Evolutionary conservation across 1,140 invertebrate genomes (phyloP), one percentile per base, ranked within the genome.

Genomic region (Drosophila burlai): DNA sequence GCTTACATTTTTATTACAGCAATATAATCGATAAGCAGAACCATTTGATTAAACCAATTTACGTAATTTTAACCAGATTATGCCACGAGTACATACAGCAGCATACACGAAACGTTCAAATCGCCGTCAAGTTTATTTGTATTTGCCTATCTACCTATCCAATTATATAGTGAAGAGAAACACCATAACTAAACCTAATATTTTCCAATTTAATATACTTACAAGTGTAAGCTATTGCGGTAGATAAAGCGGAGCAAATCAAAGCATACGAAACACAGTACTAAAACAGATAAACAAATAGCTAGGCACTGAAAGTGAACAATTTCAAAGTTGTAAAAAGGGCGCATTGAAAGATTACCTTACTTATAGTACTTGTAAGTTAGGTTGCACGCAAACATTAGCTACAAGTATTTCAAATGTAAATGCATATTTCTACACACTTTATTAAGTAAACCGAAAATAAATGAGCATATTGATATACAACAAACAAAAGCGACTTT

Each of bases 241-340:
- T 46, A 54, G 57, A 43, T 26, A 55, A 68, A 29, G 45, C 52
- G 52, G 34, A 55, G 54, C 29, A 83, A 86, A 83, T 83, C 67
- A 80, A 86, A 83, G 65, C 60, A 87, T 87, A 76, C 80, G 76
- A 68, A 89, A 81, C 61, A 79, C 61, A 79, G 57, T 81, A 84
- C 74, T 84, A 79, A 84, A 89, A 90, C 47, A 60, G 69, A 74
- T 85, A 81, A 89, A 90, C 50, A 66, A 73, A 74, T 85, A 84
- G 78, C 52, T 82, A 82, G 79, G 64, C 82, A 85, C 82, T 85
- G 46, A 76, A 86, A 86, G 83, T 86, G 82, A 81, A 85, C 38
- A 73, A 84, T 85, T 85, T 82, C 55, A 76, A 85, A 58, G 61
- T 74, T 89, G 68, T 75, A 67, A 71, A 74, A 68, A 47, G 60